Base-by-base conservation (phyloP, 2,888 invertebrate species). In the Lamellibrachia satsuma region DNA sequence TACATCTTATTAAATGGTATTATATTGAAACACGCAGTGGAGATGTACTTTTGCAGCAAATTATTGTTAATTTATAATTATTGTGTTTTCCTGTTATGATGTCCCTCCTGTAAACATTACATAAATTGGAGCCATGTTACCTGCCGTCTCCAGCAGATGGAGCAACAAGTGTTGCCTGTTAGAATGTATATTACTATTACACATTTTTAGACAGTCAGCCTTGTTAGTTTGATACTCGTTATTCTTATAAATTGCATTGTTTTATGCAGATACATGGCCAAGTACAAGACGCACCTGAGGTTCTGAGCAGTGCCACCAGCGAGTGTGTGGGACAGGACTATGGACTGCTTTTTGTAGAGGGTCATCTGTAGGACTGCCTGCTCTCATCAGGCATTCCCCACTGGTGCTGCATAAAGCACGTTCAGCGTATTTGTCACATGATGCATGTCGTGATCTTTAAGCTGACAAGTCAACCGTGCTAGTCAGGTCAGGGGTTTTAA, bases 241-340 rank as follows among this genome's bases (percentile, higher is more conserved):
- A 52, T n/a, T 92, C 8, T 7, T 1, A 52, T 92, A 39, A 90
- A 90, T 39, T 91, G 52, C 22, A 55, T 91, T 27, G 39, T 95
- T 97, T 97, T 96, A 98, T 97, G 93, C 97, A 98, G 98, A 96
- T 98, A 98, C 96, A 98, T 98, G 97, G 97, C 98, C 97, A 98
- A 98, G 97, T 97, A 98, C 97, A 98, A 99, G 96, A 98, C 98
- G 90, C 98, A 98, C 96, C 97, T 99, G 95, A 97, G 98, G 95
- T 98, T 98, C 94, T 96, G 93, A 94, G n/a, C 22, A 22, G n/a
- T n/a, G 90, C 6, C 22, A 6, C 22, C 6, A 75, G 75, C 75
- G n/a, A 22, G 75, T 75, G 22, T 75, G 75, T 75, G 75, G 75
- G n/a, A 75, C 75, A 75, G n/a, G 75, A 75, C 75, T 75, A 39